Evolutionary conservation across 2,888 invertebrate species (phyloP), one percentile per base, ranked within the genome.

Genomic region (Iphiclides podalirius): DNA sequence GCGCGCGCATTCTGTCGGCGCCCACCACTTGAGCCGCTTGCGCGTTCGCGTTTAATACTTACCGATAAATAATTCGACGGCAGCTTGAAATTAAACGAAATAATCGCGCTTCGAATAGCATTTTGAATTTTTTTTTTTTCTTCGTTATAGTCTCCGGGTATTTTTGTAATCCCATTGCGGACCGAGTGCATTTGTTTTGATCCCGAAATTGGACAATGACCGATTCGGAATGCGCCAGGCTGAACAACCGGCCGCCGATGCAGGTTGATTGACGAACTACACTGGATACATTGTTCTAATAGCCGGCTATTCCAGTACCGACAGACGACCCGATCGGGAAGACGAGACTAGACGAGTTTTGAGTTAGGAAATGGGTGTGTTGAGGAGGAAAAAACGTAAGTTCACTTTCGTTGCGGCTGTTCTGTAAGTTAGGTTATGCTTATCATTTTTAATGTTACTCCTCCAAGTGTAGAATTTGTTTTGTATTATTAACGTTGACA

Each of bases 321-420:
- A 61, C 69, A 67, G 67, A 65, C 60, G 64, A n/a, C n/a, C n/a
- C 14, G 13, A 66, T 52, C 39, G 20, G 44, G 28, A 44, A 50
- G n/a, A n/a, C 35, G 17, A 31, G 26, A 33, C 17, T 12, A 17
- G 61, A 67, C 68, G 64, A 57, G 69, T 71, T 74, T 67, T 57
- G 57, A 61, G 54, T 63, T 53, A 70, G 75, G 72, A 78, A 79
- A 87, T 88, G 87, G 87, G 87, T 61, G 87, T 88, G 58, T 79
- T 88, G 69, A 74, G 86, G 64, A 78, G 79, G 67, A 88, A 86
- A 78, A 88, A 88, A 72, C 87, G 87, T 87, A 77, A 88, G 87
- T 87, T 71, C 40, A 68, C 66, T 74, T 77, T 77, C 68, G 60
- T 58, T 6, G 8, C 26, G 26, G 6, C 9, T 63, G 13, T 35